Evolutionary conservation across 2,888 invertebrate species (phyloP).

Genomic region (Chrysopilus asiliformis): DNA sequence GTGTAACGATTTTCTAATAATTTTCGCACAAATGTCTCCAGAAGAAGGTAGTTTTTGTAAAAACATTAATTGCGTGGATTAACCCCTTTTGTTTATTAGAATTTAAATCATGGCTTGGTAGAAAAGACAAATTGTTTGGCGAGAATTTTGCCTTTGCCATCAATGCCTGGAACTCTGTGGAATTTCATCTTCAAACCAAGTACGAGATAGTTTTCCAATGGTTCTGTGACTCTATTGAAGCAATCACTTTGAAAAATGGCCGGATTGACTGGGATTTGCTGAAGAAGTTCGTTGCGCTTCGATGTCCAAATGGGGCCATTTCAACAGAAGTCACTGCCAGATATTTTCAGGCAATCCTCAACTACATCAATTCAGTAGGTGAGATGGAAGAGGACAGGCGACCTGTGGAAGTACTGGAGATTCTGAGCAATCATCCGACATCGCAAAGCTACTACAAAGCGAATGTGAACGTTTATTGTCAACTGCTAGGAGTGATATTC

Average conservation of each 20-base stretch:
- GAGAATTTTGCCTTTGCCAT: constrained; percentile 28
- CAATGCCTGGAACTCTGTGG: constrained; percentile 31
- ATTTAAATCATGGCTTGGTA: constrained; percentile 26
- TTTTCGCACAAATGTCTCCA: too few relatives aligned
- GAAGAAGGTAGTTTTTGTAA: too few relatives aligned
- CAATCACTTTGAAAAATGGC: neutral
- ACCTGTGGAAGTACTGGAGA: constrained; percentile 20
- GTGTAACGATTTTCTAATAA: too few relatives aligned
- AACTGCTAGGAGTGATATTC: constrained; percentile 21
- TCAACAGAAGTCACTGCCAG: too few relatives aligned
- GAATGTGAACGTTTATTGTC: constrained; percentile 19
- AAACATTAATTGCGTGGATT: too few relatives aligned
- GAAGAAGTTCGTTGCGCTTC: constrained; percentile 20
- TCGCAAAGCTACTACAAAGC: constrained; percentile 25
- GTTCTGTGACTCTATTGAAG: constrained; percentile 19
- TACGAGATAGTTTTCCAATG: constrained; percentile 28
- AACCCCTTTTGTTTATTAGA: constrained; percentile 22
- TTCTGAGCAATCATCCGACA: constrained; percentile 21
- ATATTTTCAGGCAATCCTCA: constrained; percentile 17
- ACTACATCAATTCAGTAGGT: constrained; percentile 10
- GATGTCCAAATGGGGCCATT: constrained; percentile 18
- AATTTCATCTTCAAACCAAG: constrained; percentile 26
- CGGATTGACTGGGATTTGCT: constrained; percentile 15
- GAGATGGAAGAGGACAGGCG: too few relatives aligned
- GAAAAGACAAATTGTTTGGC: constrained; percentile 22